Evolutionary conservation across 2,113 vertebrate genomes (phyloP), one percentile per base, ranked within the genome.

Genomic region (Rhinolophus ferrumequinum): DNA sequence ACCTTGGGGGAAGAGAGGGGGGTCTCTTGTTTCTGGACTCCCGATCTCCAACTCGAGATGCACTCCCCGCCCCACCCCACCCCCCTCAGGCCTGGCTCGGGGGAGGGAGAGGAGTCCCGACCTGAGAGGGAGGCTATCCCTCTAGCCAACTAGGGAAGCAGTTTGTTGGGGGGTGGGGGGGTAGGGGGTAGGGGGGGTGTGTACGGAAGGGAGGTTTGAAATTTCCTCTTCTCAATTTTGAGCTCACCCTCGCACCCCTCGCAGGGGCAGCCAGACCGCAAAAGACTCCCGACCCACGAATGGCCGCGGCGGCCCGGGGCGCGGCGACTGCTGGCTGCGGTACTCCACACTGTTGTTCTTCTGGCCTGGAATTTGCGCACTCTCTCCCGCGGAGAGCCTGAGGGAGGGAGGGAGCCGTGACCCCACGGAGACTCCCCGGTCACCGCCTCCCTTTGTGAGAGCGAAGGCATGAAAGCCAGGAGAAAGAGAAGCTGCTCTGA

Each of bases 401-500:
- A 60, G 82, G 70, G 69, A 76, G 50, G 96, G 92, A 96, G 96
- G 92, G 96, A 96, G 91, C 95, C 69, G 24, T 97, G 97, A 98
- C 97, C 97, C 96, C 93, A 58, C 35, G 3, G 93, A 96, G 95
- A 86, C 94, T 96, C 94, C 90, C 80, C 3, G 92, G 97, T 97
- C 97, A 96, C 93, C 95, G 90, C 95, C 94, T 96, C 93, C 93
- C 82, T 97, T 98, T 98, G 97, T 97, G 96, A 97, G 95, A 58
- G 8, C 56, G 14, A 94, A 97, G 69, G 96, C 95, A 35, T 93
- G 97, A 96, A 98, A 95, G 87, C 93, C 38, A 0, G 50, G 94
- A 97, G 95, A 97, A 96, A 94, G 88, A 95, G 96, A 76, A 90
- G 91, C 95, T 93, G 81, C 95, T 81, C 35, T 6, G 94, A 94